Conservation (phyloP, 2,888 invertebrate genomes). For the Ormyrus rosae region DNA sequence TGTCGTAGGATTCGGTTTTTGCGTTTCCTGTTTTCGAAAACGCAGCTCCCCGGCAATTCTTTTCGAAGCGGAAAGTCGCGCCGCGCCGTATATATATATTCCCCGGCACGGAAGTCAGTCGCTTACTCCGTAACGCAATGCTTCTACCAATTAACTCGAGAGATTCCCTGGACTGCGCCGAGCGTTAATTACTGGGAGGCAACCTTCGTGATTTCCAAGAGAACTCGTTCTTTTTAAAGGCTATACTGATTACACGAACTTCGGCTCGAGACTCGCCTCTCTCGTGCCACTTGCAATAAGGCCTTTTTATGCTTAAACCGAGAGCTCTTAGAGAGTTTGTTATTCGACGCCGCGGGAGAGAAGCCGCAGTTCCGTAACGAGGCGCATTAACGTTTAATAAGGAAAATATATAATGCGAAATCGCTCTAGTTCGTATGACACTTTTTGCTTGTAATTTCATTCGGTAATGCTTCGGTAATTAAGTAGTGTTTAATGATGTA, state of each 20-base stretch:
- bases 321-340: background rate
- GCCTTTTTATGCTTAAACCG: constrained; percentile 14
- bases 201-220: constrained; percentile 50
- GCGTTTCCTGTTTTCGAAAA: constrained; percentile 39
- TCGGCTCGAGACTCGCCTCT: background rate
- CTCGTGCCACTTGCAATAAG: constrained; percentile 18
- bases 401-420: no score
- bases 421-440: background rate
- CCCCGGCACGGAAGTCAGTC: constrained; percentile 38
- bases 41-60: constrained; percentile 5
- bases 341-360: background rate
- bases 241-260: constrained; percentile 36
- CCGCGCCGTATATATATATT: background rate
- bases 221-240: constrained; percentile 44
- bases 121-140: constrained; percentile 25
- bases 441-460: background rate
- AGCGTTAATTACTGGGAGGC: constrained; percentile 53
- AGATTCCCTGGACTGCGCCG: constrained; percentile 39
- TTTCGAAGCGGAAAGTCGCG: constrained; percentile 38
- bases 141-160: constrained; percentile 52
- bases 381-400: no score
- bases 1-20: background rate
- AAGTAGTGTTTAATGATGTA: constrained; percentile 5
- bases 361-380: no score
- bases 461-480: background rate